Evolutionary conservation across 2,113 vertebrate genomes (phyloP).

Genomic region (Misgurnus mizolepis): DNA sequence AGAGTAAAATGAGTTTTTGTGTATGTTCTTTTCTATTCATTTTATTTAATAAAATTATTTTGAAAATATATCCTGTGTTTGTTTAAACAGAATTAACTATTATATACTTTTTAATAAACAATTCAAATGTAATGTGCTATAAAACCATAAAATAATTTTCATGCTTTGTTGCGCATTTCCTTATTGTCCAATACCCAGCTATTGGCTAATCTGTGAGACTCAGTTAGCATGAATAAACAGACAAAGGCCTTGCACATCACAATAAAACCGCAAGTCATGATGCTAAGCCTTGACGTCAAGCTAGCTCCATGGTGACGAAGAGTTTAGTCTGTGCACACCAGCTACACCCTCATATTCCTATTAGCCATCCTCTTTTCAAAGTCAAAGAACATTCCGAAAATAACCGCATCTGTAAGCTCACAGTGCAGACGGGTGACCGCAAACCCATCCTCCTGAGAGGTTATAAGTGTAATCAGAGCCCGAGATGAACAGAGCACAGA

Average conservation of each 20-base stretch:
- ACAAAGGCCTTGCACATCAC: slow-evolving; percentile 45
- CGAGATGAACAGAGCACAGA: slow-evolving; percentile 22
- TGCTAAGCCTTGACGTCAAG: slow-evolving; percentile 60
- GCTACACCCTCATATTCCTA: slow-evolving; percentile 42
- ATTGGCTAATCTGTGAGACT: slow-evolving; percentile 19
- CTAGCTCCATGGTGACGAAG: slow-evolving; percentile 67
- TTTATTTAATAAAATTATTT: no score
- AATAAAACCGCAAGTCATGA: slow-evolving; percentile 54
- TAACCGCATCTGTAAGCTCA: slow-evolving; percentile 15
- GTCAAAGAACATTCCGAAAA: slow-evolving; percentile 43
- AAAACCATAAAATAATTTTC: background rate
- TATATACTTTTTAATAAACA: no score
- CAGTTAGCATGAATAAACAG: slow-evolving; percentile 37
- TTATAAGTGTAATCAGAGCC: slow-evolving; percentile 38
- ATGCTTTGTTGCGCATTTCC: background rate
- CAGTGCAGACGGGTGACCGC: background rate
- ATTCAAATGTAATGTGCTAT: no score
- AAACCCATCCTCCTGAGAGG: slow-evolving; percentile 12
- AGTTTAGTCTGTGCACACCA: slow-evolving; percentile 49
- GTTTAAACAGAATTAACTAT: no score
- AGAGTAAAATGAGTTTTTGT: no score
- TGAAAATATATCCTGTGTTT: no score
- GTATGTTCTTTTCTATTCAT: no score
- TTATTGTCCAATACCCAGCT: background rate
- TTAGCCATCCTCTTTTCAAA: slow-evolving; percentile 33